Base-by-base conservation (phyloP, 1,140 invertebrate genomes). In the Panonychus citri region DNA sequence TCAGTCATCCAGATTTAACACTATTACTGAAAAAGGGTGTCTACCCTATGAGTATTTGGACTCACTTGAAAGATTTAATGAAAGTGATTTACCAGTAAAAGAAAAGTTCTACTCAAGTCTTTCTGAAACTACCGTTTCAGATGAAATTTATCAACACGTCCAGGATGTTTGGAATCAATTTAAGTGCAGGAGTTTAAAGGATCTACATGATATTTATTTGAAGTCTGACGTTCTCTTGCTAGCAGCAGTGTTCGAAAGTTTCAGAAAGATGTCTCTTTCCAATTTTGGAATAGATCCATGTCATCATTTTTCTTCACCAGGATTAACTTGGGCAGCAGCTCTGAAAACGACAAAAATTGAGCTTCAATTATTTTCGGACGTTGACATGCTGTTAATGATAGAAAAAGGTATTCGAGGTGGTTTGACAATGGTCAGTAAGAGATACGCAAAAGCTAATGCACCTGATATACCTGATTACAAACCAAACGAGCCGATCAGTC, bases 391-490 rank as follows among this genome's bases (percentile, higher is more conserved):
- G 21, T 40, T 53, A 26, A 30, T 59, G 17, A 53, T 56, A 1
- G 48, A 51, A 40, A 52, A 56, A 51, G 56, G 56, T 25, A 53
- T 57, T 28, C 12, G 56, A 54, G 56, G 56, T 3, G 56, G 56
- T 3, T 40, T 57, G 13, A 19, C 27, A 40, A 25, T 21, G 10
- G 28, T 25, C 1, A 19, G 12, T 17, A 52, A 57, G 19, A 25
- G 56, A 26, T 43, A 57, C 25, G 26, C 24, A 15, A 19, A 26
- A 26, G 49, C 49, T 15, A 50, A 50, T 50, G 25, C 10, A 7
- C 57, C 59, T 30, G 65, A 66, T 52, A 59, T 62, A 43, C 37
- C 56, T 19, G 43, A 59, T 10, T 58, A 59, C 55, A 53, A 64
- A 48, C n/a, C 37, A 19, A 19, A 26, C 19, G 24, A 49, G 25